Percentiles rank a stretch among this genome's conserved stretches.
These are phyloP conservation scores for Mimachlamys varia DNA, from an alignment of 2,888 invertebrate genomes.

Conservation along the genomic window DNA sequence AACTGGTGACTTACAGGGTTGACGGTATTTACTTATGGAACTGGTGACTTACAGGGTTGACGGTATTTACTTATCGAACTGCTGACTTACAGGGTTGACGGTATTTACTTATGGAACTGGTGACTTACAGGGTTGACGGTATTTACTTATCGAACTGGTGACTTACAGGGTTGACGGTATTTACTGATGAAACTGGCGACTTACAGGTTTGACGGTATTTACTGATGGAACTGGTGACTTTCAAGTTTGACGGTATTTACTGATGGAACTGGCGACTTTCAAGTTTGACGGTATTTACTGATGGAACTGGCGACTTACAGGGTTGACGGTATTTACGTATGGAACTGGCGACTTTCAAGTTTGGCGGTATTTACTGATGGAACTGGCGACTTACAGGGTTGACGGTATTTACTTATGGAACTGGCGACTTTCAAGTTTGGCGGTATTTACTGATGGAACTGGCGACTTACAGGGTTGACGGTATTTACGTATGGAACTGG, in stretches of 20 bases:
- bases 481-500: conserved; percentile 43
- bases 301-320: conserved; percentile 49
- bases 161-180: conserved; percentile 60
- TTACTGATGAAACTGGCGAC: conserved; percentile 37
- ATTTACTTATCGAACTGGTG: conserved; percentile 40
- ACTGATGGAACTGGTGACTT: conserved; percentile 31
- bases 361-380: conserved; percentile 52
- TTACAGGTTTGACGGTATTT: conserved; percentile 61
- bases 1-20: conserved; percentile 54
- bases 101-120: conserved; percentile 44
- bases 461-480: conserved; percentile 57
- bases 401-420: conserved; percentile 51
- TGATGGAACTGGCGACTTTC: conserved; percentile 45
- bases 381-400: conserved; percentile 54
- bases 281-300: conserved; percentile 56
- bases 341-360: conserved; percentile 50
- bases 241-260: conserved; percentile 60
- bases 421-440: conserved; percentile 55
- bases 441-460: conserved; percentile 45
- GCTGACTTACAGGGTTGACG: conserved; percentile 58
- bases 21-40: conserved; percentile 51
- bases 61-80: conserved; percentile 45
- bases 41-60: conserved; percentile 56
- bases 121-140: conserved; percentile 58
- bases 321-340: conserved; percentile 55